Base-by-base conservation (phyloP, 2,797 vertebrate genomes). In the Bradypus variegatus region DNA sequence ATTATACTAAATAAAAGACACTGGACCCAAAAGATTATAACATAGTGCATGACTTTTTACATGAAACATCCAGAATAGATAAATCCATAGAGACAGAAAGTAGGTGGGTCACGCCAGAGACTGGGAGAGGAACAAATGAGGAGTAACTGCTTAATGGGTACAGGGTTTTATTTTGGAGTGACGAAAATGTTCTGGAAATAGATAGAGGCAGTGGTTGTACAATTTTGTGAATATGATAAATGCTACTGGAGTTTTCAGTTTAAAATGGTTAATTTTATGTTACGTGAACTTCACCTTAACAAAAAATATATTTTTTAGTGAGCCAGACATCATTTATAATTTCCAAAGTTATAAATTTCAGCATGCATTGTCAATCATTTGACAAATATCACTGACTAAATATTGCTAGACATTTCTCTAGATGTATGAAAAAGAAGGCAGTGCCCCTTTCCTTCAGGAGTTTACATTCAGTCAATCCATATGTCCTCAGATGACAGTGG, bases 311-410 rank as follows among this genome's bases (percentile, higher is more conserved):
- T n/a, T 69, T 27, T 67, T n/a, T n/a, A 69, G 67, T 91, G 41
- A 92, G 48, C 6, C 25, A 91, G 11, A 73, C 19, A 75, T 64
- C 14, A 90, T 65, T 70, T 84, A 6, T 86, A 33, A 8, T 73
- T 75, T 87, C 23, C 77, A 48, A 78, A 23, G 2, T 58, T 94
- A 69, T 67, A 86, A 81, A 88, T 88, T 73, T 88, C 23, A 94
- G 11, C 13, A 84, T 87, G 69, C 38, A 75, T 73, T 38, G 67
- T 69, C 64, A 69, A 36, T 69, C 33, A 90, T 79, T 95, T 38
- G 89, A 73, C 15, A 80, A 92, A 62, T 69, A 86, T 14, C 25
- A 62, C 73, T 85, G 45, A 27, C 16, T n/a, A 36, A 70, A 72
- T 90, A 77, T 64, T 70, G 53, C 23, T 55, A 50, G 38, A 27